Conservation (phyloP, 2,113 vertebrate species). For the Nipponia nippon region DNA sequence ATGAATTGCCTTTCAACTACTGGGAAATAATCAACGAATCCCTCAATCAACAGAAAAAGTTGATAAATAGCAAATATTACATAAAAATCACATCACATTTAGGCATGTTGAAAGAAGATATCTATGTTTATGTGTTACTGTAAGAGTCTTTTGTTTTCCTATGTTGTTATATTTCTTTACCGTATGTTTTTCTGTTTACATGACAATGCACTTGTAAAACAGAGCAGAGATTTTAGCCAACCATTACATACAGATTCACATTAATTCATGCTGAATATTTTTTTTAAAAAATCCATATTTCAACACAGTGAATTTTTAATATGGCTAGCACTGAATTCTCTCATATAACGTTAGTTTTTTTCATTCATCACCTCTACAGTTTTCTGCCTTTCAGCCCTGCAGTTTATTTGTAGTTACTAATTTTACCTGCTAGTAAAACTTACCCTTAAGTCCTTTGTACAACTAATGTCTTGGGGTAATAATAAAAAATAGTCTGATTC, state of each 20-base stretch:
- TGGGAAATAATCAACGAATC: not conserved
- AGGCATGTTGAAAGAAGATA: not conserved
- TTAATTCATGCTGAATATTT: not conserved
- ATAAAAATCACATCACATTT: not conserved
- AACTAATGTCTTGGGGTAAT: not conserved
- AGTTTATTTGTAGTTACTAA: not conserved
- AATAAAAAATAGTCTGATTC: not conserved
- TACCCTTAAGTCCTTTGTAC: not conserved
- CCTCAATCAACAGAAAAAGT: not conserved
- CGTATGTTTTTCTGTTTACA: not conserved
- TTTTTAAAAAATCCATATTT: not conserved
- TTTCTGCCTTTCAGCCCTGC: not conserved
- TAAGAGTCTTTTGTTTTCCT: not conserved
- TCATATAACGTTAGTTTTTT: not conserved
- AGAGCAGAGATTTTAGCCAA: not conserved
- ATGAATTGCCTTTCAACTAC: not conserved
- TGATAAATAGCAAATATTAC: not conserved
- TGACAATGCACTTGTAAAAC: not conserved
- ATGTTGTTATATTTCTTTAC: not conserved
- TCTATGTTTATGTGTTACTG: not conserved
- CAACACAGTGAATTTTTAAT: not conserved
- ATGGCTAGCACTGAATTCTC: not conserved
- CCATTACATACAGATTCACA: not conserved
- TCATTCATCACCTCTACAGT: not conserved
- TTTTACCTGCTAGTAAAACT: not conserved